These are phyloP conservation scores for Lochmaea crataegi DNA, from an alignment of 2,888 invertebrate genomes.

Conservation along the genomic window DNA sequence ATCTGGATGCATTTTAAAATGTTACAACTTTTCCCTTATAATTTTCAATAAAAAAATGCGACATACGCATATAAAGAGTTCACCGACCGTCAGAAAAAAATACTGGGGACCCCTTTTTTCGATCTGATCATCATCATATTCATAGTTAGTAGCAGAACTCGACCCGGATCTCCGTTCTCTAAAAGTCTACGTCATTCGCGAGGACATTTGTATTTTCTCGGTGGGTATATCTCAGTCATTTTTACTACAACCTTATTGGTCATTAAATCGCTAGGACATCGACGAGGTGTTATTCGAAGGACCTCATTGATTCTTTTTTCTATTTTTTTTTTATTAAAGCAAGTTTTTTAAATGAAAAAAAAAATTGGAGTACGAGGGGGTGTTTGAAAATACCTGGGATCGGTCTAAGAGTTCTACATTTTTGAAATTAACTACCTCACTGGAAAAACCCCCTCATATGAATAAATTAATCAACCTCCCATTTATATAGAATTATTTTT, in stretches of 20 bases:
- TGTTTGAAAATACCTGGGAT: no score
- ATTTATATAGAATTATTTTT: background rate
- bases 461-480: slow-evolving; percentile 6
- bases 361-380: no score
- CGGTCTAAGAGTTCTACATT: no score
- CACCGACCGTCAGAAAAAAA: slow-evolving; percentile 27
- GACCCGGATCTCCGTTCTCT: slow-evolving; percentile 46
- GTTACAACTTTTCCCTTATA: background rate
- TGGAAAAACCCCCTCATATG: background rate
- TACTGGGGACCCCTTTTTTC: slow-evolving; percentile 14
- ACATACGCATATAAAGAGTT: slow-evolving; percentile 6
- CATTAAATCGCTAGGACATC: background rate
- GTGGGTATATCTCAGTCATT: slow-evolving; percentile 3
- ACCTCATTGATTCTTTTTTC: background rate
- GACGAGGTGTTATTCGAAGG: slow-evolving; percentile 5
- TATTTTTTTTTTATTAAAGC: background rate
- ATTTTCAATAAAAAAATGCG: background rate
- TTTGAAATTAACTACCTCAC: no score
- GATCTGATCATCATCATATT: slow-evolving; percentile 9
- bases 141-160: slow-evolving; percentile 17
- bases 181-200: slow-evolving; percentile 30
- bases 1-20: background rate
- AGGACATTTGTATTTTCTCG: slow-evolving; percentile 30
- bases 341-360: no score
- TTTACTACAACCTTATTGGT: background rate